Percentiles rank a stretch among this genome's conserved stretches.
Evolutionary conservation across 2,797 vertebrate species (phyloP).

Genomic region (Benthosema pterotum): DNA sequence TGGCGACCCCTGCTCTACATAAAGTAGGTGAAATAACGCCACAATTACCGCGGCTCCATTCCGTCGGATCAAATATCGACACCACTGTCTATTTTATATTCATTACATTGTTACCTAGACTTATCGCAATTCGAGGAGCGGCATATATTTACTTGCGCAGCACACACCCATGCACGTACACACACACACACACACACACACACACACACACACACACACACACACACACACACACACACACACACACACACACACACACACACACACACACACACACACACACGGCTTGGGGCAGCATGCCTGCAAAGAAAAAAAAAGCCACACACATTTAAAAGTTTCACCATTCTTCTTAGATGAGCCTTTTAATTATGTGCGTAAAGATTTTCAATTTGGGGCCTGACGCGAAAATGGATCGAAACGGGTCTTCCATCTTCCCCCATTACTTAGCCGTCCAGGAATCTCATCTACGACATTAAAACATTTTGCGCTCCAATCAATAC

Average conservation of each 20-base stretch:
- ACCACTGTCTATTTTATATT: constrained; percentile 55
- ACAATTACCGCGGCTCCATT: constrained; percentile 32
- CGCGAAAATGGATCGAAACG: constrained; percentile 83
- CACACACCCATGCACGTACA: too few species aligned
- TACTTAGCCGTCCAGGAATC: constrained; percentile 83
- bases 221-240: too few species aligned
- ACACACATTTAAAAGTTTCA: constrained; percentile 71
- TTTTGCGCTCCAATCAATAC: constrained; percentile 85
- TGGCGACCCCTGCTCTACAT: too few species aligned
- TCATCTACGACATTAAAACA: constrained; percentile 88
- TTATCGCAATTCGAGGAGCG: constrained; percentile 45
- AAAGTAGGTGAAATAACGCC: constrained; percentile 28
- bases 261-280: constrained; percentile 40
- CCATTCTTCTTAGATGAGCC: constrained; percentile 78
- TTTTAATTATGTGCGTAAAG: constrained; percentile 84
- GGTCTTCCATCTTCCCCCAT: constrained; percentile 81
- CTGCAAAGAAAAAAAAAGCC: constrained; percentile 23
- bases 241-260: too few species aligned
- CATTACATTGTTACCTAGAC: constrained; percentile 50
- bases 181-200: too few species aligned
- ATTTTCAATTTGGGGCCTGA: constrained; percentile 85
- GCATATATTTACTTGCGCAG: constrained; percentile 50
- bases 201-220: too few species aligned
- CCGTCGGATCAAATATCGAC: constrained; percentile 54
- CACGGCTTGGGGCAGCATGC: constrained; percentile 54